Evolutionary conservation across 2,888 invertebrate species (phyloP).

Genomic region (Drosophila mulleri): DNA sequence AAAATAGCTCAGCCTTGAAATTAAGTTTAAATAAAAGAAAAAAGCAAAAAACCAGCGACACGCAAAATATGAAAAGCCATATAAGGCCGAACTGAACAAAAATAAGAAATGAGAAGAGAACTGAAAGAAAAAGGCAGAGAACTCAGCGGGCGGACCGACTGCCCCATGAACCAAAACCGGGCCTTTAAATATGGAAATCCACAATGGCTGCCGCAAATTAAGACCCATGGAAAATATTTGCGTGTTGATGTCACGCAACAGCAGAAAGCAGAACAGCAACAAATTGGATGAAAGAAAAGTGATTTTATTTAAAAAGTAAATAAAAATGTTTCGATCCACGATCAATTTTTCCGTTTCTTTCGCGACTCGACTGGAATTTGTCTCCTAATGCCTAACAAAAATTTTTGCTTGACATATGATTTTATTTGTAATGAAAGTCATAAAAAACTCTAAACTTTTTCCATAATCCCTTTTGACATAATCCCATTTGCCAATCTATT

Average conservation of each 20-base stretch:
- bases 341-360: slow-evolving; percentile 26
- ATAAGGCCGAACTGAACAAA: slow-evolving; percentile 19
- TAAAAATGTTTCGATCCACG: slow-evolving; percentile 1
- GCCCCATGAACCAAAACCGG: slow-evolving; percentile 49
- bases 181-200: slow-evolving; percentile 64
- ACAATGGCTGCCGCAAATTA: slow-evolving; percentile 13
- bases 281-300: not conserved
- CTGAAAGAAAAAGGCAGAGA: slow-evolving; percentile 14
- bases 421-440: slow-evolving; percentile 36
- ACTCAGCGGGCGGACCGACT: slow-evolving; percentile 4
- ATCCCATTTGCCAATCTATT: slow-evolving; percentile 50
- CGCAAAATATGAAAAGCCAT: slow-evolving; percentile 54
- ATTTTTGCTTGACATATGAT: slow-evolving; percentile 36
- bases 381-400: slow-evolving; percentile 20
- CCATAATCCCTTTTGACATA: slow-evolving; percentile 52
- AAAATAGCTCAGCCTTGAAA: slow-evolving; percentile 80
- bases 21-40: slow-evolving; percentile 67
- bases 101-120: slow-evolving; percentile 11
- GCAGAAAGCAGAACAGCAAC: not conserved
- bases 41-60: slow-evolving; percentile 38
- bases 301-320: not conserved
- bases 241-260: not conserved
- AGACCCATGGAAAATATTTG: slow-evolving; percentile 6
- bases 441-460: slow-evolving; percentile 53
- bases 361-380: slow-evolving; percentile 7